These are phyloP conservation scores for Nyctibius grandis DNA, from an alignment of 2,797 vertebrate genomes.

Conservation along the genomic window DNA sequence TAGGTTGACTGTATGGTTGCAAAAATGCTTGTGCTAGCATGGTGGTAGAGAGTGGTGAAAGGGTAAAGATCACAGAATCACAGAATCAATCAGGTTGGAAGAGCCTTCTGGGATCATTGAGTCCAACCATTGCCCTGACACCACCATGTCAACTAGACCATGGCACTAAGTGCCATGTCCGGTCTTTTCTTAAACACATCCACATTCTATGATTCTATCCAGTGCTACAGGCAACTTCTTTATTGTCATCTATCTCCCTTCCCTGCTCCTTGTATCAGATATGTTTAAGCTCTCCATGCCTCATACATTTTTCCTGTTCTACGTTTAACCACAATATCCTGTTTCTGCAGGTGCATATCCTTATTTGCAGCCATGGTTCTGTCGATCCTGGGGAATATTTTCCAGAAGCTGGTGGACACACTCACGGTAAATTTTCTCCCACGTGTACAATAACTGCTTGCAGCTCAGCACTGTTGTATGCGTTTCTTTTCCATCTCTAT, in stretches of 20 bases:
- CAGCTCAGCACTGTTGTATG: not conserved
- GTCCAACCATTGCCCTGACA: too few relatives aligned
- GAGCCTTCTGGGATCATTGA: too few relatives aligned
- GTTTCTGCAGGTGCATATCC: constrained; percentile 39
- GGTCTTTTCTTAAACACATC: too few relatives aligned
- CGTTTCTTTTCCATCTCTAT: not conserved
- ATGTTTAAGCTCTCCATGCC: not conserved
- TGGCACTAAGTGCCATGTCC: too few relatives aligned
- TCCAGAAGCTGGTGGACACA: not conserved
- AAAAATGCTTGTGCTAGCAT: not conserved
- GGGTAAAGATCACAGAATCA: too few relatives aligned
- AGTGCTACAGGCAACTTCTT: not conserved
- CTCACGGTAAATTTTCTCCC: not conserved
- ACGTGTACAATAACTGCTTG: not conserved
- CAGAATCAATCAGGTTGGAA: too few relatives aligned
- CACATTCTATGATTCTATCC: too few relatives aligned
- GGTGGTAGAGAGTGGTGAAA: not conserved
- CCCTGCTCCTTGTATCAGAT: rapidly evolving
- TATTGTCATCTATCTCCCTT: not conserved
- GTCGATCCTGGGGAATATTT: not conserved
- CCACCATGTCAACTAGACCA: too few relatives aligned
- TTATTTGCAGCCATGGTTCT: not conserved
- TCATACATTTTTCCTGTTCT: not conserved
- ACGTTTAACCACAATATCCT: constrained; percentile 35
- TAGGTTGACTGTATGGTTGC: not conserved